Conservation (phyloP, 2,113 vertebrate genomes). For the Anguilla japonica region DNA sequence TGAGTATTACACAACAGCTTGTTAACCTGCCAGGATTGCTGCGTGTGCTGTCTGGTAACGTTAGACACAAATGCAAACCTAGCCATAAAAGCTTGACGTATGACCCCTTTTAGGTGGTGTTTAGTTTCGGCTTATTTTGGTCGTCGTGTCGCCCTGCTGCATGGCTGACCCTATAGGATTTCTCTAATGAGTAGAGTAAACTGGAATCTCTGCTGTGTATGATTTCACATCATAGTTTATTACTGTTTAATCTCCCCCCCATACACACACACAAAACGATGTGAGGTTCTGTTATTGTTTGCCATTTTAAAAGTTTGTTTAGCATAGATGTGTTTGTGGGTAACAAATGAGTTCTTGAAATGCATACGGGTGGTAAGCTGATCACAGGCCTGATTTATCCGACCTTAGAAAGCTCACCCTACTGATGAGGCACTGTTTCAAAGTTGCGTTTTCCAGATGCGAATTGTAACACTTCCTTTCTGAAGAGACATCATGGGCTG, state of each 20-base stretch:
- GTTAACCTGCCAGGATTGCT: not conserved
- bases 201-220: not conserved
- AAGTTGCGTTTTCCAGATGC: not conserved
- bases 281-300: not conserved
- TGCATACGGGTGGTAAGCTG: not conserved
- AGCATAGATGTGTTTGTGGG: not conserved
- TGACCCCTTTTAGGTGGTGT: not conserved
- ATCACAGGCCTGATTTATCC: not conserved
- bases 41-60: not conserved
- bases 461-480: not conserved
- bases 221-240: not conserved
- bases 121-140: not conserved
- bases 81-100: not conserved
- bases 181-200: not conserved
- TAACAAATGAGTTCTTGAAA: not conserved
- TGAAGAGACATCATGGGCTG: not conserved
- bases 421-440: not conserved
- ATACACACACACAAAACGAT: not conserved
- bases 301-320: not conserved
- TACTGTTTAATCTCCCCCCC: not conserved
- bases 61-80: not conserved
- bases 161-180: constrained; percentile 2
- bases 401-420: not conserved
- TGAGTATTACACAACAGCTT: not conserved
- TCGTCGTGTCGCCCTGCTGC: not conserved